Evolutionary conservation across 2,888 invertebrate genomes (phyloP).

Genomic region (Invenusta paracnida): DNA sequence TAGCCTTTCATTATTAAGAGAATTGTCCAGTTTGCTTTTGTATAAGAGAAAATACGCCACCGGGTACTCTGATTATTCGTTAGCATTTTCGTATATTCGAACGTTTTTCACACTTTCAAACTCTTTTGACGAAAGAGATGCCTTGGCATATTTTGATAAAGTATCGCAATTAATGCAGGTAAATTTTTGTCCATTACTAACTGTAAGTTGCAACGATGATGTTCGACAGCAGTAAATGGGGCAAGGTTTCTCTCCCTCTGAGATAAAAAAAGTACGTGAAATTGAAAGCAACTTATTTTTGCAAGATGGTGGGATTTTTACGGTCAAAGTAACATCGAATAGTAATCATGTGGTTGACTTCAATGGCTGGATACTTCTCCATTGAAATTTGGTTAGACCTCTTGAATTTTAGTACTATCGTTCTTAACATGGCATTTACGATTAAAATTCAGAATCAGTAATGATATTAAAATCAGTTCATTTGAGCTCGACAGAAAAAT

Average conservation of each 20-base stretch:
- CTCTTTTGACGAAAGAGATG: neutral
- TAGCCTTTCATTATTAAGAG: neutral
- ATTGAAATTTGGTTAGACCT: too few species aligned
- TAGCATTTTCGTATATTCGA: neutral
- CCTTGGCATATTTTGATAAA: neutral
- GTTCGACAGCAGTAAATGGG: neutral
- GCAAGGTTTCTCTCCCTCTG: neutral
- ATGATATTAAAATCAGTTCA: too few species aligned
- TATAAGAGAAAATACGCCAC: neutral
- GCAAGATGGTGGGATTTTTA: neutral
- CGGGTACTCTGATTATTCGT: neutral
- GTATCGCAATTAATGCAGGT: neutral
- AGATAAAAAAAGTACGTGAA: neutral
- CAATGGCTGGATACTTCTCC: neutral
- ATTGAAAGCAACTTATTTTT: neutral
- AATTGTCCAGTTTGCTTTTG: neutral
- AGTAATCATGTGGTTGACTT: too few species aligned
- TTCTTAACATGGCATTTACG: neutral
- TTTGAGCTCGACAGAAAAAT: too few species aligned
- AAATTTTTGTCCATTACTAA: neutral
- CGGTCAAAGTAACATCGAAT: too few species aligned
- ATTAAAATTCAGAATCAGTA: too few species aligned
- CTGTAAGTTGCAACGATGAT: neutral
- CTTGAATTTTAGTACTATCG: too few species aligned
- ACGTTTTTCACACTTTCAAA: too few species aligned